Base-by-base conservation (phyloP, 2,888 invertebrate species). In the Epirrhoe alternata region DNA sequence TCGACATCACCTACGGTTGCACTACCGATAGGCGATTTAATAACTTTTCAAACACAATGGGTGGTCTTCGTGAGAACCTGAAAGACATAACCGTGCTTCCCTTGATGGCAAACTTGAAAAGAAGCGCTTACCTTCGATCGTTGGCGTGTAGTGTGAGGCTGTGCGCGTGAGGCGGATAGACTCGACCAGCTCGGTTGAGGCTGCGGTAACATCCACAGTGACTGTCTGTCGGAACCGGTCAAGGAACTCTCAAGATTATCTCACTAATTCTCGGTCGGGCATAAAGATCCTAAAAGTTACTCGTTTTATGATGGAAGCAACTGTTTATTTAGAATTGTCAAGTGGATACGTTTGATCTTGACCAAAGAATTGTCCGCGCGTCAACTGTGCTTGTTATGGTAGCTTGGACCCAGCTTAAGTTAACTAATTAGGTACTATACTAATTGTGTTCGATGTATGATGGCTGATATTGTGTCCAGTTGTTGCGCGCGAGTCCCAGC, bases 401-500 rank as follows among this genome's bases (percentile, higher is more conserved):
- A 52, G 31, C 52, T 52, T 31, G 31, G 0, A 53, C 45, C 8
- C 64, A 17, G 51, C 17, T 51, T 38, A 8, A 38, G 10, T 59
- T 52, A 42, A 57, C 24, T 51, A 47, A 14, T 53, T 35, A 47
- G 33, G 17, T 58, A 59, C 42, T 51, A 45, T 55, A 35, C 58
- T 55, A 55, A 50, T 49, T 54, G 66, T 62, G 45, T 59, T 58
- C 62, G 55, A 5, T 55, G 30, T 50, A 17, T 16, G 14, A 33
- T 16, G 56, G 53, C 57, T 62, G 56, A 45, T 33, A 35, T 47
- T 51, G 63, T 63, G 63, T 63, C 63, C 63, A 57, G 51, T 42
- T 4, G 24, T 57, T 7, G 4, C 47, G 14, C 14, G 14, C 30
- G 12, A 10, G 24, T 51, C 4, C 5, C 5, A 47, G 12, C 38